Conservation (phyloP, 2,797 vertebrate species). For the Telmatherina bonti region DNA sequence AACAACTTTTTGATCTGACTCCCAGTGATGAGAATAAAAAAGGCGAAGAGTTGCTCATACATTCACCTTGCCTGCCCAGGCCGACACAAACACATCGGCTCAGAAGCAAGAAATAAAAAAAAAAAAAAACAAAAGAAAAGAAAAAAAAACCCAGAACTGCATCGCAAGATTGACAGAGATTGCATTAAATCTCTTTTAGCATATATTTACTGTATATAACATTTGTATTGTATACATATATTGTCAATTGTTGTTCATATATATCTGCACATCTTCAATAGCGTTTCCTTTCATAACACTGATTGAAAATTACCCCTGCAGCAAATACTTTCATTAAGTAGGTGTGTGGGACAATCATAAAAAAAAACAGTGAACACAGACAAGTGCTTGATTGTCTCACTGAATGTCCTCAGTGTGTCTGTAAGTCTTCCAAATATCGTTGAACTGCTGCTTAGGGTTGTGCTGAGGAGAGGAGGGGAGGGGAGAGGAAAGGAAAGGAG, state of each 20-base stretch:
- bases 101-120: constrained; percentile 77
- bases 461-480: constrained; percentile 41
- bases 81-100: constrained; percentile 67
- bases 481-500: constrained; percentile 10
- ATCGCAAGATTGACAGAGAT: constrained; percentile 79
- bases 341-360: constrained; percentile 78
- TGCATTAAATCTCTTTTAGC: constrained; percentile 83
- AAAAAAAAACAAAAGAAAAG: constrained; percentile 21
- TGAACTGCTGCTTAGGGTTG: constrained; percentile 53
- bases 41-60: constrained; percentile 82
- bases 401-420: constrained; percentile 79
- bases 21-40: constrained; percentile 75
- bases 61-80: constrained; percentile 81
- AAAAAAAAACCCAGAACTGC: constrained; percentile 61
- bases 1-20: constrained; percentile 71
- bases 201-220: constrained; percentile 88
- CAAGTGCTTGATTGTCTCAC: constrained; percentile 87
- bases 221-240: constrained; percentile 80
- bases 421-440: constrained; percentile 60
- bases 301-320: constrained; percentile 85
- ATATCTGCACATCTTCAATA: constrained; percentile 79
- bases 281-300: constrained; percentile 81
- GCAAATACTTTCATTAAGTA: constrained; percentile 82
- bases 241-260: constrained; percentile 70
- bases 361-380: constrained; percentile 84